A percentile compares a stretch with the other conserved stretches of the same genome.
Conservation (phyloP, 2,113 vertebrate genomes). For the Notiomystis cincta region DNA sequence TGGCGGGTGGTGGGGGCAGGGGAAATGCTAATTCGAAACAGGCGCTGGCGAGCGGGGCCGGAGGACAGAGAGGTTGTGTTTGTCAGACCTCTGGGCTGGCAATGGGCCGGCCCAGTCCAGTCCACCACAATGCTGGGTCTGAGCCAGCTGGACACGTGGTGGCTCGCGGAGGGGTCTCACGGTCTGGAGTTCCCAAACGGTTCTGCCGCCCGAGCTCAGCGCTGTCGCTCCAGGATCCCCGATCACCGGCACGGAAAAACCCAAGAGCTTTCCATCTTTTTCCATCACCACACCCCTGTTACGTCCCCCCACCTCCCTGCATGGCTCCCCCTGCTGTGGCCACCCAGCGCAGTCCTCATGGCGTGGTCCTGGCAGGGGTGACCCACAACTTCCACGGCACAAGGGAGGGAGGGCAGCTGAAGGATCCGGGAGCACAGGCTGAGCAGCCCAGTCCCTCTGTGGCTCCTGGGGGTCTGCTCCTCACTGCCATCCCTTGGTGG, state of each 20-base stretch:
- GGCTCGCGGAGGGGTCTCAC: background rate
- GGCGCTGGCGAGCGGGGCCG: background rate
- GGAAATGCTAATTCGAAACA: conserved; percentile 43
- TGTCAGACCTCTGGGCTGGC: conserved; percentile 25
- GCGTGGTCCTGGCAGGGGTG: rapidly evolving
- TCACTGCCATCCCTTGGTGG: rapidly evolving
- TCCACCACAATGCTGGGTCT: background rate
- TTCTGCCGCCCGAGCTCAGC: background rate
- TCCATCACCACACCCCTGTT: background rate
- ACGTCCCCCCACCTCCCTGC: rapidly evolving
- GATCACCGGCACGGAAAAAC: background rate
- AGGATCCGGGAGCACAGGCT: rapidly evolving
- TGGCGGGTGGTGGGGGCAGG: background rate
- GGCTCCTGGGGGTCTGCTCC: background rate
- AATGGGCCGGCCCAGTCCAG: background rate
- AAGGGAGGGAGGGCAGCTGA: background rate
- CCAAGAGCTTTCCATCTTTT: background rate
- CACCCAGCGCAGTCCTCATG: rapidly evolving
- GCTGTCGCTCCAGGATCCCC: rapidly evolving
- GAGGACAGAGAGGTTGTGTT: conserved; percentile 48
- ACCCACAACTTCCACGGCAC: rapidly evolving
- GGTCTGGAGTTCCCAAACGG: background rate
- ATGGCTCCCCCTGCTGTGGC: rapidly evolving
- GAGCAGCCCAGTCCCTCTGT: background rate
- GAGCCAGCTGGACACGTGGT: conserved; percentile 21